Base-by-base conservation (phyloP, 2,888 invertebrate species). In the Thereva unica region DNA sequence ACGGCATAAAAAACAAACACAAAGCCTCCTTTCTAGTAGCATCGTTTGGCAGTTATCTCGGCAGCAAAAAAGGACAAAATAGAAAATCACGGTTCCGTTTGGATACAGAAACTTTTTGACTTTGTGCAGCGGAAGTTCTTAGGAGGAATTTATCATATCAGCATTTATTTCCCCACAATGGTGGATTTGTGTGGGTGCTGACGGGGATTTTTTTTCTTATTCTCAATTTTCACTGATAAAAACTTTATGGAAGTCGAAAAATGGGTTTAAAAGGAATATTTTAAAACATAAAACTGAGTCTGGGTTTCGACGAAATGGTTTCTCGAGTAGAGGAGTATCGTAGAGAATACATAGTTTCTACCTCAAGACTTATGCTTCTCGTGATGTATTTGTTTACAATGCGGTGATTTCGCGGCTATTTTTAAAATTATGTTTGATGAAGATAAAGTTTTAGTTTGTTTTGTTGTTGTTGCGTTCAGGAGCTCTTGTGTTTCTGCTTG, bases 111-210 rank as follows among this genome's bases (percentile, higher is more conserved):
- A 23, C 40, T 38, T 40, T 47, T 59, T 61, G 9, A 8, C 38
- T 35, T 47, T 40, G 35, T 63, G 54, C 53, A 55, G 54, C 64
- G 64, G 64, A 64, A 64, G 64, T 64, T 64, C 45, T 23, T 37
- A 5, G 42, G 12, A 47, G n/a, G 38, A 54, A 37, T 53, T 40
- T 40, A 23, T 42, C 55, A 54, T 64, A 64, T 64, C 64, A 64
- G 64, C 45, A 40, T 34, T 44, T 54, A 53, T 42, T 23, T 8
- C 44, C 41, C 45, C 34, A 44, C 53, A 44, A 54, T 10, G 4
- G 50, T 45, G 40, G 34, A 9, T 37, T 12, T 40, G 41, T 53
- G 53, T 53, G 64, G 64, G 53, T 64, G 64, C 44, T 50, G n/a
- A 12, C 4, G 8, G 40, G 40, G 34, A n/a, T 52, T 40, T 63